A percentile compares a stretch with the other conserved stretches of the same genome.
These are phyloP conservation scores for Bos indicus DNA, from an alignment of 2,113 vertebrate genomes.

Conservation along the genomic window DNA sequence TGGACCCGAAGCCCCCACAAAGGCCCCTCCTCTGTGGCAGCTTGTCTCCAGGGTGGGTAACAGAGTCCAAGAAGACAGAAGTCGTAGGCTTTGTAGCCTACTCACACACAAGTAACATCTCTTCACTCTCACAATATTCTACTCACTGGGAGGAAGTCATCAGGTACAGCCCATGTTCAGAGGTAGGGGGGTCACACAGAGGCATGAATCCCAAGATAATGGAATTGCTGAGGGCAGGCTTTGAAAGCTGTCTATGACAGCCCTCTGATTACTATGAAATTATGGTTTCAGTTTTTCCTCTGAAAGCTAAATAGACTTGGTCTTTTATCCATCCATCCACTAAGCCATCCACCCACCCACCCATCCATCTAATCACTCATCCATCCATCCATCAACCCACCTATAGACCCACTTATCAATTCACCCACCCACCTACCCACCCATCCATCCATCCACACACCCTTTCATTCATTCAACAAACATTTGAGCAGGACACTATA, in stretches of 20 bases:
- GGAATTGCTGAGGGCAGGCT: neutral
- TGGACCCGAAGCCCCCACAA: neutral
- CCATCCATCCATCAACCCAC: neutral
- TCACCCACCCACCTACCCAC: too few species aligned
- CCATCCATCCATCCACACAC: neutral
- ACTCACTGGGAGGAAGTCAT: neutral
- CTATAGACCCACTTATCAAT: fast-evolving
- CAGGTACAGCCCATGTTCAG: neutral
- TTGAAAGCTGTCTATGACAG: neutral
- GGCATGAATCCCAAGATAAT: neutral
- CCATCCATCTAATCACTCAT: neutral
- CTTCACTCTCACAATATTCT: neutral
- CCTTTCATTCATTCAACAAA: neutral
- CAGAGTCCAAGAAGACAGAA: neutral
- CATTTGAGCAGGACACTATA: neutral
- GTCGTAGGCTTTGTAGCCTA: neutral
- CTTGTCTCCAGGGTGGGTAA: neutral
- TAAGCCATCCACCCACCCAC: too few species aligned
- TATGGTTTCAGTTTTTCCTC: neutral
- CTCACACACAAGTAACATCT: neutral
- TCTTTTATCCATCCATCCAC: neutral
- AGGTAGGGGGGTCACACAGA: neutral
- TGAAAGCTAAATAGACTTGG: neutral
- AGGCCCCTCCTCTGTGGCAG: neutral
- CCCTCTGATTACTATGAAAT: neutral